These are phyloP conservation scores for Dermolepida albohirtum DNA, from an alignment of 2,888 invertebrate species.

Conservation along the genomic window DNA sequence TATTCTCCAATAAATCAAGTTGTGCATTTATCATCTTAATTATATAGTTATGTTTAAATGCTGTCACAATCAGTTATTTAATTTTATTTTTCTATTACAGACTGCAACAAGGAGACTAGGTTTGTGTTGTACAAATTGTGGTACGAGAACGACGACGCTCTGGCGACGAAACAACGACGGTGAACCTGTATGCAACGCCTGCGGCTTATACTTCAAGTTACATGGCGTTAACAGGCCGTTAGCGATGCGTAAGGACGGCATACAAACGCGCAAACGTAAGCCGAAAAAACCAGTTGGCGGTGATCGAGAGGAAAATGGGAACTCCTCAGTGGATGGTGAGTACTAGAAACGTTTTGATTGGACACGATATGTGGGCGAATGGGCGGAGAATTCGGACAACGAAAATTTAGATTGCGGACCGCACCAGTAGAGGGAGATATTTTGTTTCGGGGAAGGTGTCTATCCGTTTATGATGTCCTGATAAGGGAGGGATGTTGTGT, in stretches of 20 bases:
- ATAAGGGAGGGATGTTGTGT: conserved; percentile 49
- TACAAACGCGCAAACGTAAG: conserved; percentile 95
- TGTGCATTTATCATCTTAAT: no score
- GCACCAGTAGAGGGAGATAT: conserved; percentile 20
- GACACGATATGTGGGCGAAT: conserved; percentile 36
- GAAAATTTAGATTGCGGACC: conserved; percentile 40
- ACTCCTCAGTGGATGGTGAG: conserved; percentile 62
- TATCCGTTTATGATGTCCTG: conserved; percentile 53
- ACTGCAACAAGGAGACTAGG: conserved; percentile 89
- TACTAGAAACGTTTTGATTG: conserved; percentile 7
- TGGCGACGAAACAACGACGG: conserved; percentile 99
- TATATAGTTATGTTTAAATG: background rate
- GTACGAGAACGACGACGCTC: conserved; percentile 95
- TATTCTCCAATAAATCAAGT: no score
- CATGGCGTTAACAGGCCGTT: conserved; percentile 93
- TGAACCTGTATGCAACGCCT: conserved; percentile 98
- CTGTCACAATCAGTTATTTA: background rate
- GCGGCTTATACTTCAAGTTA: conserved; percentile 95
- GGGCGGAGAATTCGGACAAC: conserved; percentile 39
- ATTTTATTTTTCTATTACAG: conserved; percentile 64
- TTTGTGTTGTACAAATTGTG: conserved; percentile 95
- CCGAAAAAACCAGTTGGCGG: conserved; percentile 81
- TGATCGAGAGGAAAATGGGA: conserved; percentile 62
- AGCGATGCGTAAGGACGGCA: conserved; percentile 96
- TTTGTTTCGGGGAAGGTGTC: conserved; percentile 42